phyloP scores from a whole-genome alignment of 2,797 vertebrate genomes.

The Gallirallus australis region DNA sequence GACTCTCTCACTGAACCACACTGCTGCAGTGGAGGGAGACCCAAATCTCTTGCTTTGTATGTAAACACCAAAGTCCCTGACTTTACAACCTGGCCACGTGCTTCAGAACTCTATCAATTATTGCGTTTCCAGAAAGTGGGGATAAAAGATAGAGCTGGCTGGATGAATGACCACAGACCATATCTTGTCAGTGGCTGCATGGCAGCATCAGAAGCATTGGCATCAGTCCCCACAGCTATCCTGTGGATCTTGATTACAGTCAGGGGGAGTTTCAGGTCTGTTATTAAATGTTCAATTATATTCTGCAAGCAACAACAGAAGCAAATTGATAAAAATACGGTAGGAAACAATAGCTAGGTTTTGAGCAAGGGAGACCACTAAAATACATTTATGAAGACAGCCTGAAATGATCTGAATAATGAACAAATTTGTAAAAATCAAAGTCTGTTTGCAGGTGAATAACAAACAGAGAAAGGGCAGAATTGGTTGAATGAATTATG shows the following conservation, averaged over 20 bases:
- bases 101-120: neutral
- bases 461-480: constrained; percentile 49
- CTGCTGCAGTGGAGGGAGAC: neutral
- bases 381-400: constrained; percentile 2
- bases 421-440: constrained; percentile 53
- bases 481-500: constrained; percentile 51
- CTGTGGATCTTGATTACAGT: constrained; percentile 26
- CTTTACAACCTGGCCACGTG: neutral
- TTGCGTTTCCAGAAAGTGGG: neutral
- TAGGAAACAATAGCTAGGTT: constrained; percentile 31
- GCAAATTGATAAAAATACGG: constrained; percentile 26
- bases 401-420: constrained; percentile 49
- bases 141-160: neutral
- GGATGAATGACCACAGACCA: fast-evolving
- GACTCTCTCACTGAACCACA: neutral
- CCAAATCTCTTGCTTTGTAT: neutral
- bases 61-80: neutral
- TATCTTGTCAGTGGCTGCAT: neutral
- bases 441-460: constrained; percentile 54
- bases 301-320: constrained; percentile 34
- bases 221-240: neutral
- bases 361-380: neutral
- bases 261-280: neutral
- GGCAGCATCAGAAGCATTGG: neutral
- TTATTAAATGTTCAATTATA: constrained; percentile 37